Evolutionary conservation across 53 echinoderm and acorn worm species (phyloP).

Genomic region (Echinarachnius parma): DNA sequence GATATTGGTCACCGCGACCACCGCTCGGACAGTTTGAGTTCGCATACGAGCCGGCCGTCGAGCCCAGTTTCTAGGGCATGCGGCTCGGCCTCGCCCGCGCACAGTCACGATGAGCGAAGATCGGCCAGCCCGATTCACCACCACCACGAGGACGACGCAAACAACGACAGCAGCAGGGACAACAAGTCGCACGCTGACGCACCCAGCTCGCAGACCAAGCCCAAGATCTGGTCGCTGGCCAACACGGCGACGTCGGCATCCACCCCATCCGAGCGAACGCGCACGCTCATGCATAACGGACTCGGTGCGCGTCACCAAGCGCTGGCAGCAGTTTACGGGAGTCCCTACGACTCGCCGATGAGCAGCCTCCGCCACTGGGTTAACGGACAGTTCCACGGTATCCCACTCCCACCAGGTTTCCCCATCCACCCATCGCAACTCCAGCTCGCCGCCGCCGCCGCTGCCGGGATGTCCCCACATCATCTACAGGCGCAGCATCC

Average conservation of each 20-base stretch:
- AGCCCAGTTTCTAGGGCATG: conserved; percentile 34
- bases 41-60: conserved; percentile 35
- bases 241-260: conserved; percentile 95
- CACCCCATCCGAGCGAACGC: conserved; percentile 12
- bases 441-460: conserved; percentile 42
- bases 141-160: neutral
- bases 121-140: conserved; percentile 20
- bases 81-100: conserved; percentile 17
- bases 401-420: conserved; percentile 47
- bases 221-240: conserved; percentile 98
- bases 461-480: conserved; percentile 38
- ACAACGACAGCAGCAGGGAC: conserved; percentile 22
- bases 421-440: conserved; percentile 48
- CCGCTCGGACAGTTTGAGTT: conserved; percentile 42
- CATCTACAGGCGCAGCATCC: conserved; percentile 22
- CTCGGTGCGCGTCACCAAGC: conserved; percentile 28
- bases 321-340: conserved; percentile 45
- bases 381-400: conserved; percentile 75
- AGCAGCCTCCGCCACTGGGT: conserved; percentile 74
- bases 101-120: conserved; percentile 13
- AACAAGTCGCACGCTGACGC: conserved; percentile 37
- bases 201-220: conserved; percentile 69
- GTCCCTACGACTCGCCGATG: conserved; percentile 76
- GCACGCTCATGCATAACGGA: conserved; percentile 24
- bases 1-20: conserved; percentile 17